Evolutionary conservation across 2,797 vertebrate species (phyloP), one percentile per base, ranked within the genome.

Genomic region (Melanotaenia maccullochi): DNA sequence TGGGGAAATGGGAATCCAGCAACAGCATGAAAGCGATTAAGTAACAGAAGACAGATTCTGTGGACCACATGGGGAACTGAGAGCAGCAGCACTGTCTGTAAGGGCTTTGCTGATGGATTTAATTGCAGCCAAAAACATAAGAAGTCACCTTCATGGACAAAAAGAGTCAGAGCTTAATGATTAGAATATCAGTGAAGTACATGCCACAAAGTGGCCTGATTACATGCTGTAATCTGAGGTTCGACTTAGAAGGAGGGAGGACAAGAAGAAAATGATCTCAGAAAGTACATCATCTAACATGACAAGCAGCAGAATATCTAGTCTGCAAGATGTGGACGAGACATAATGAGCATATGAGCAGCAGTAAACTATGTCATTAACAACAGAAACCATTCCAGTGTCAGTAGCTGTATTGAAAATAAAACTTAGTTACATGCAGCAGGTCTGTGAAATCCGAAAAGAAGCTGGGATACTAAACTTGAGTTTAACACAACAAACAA

Each of bases 111-210:
- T 69, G 73, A 68, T 61, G 82, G 83, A 83, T 89, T 86, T 89
- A 84, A 82, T 67, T 75, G 65, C 66, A 81, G 75, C 59, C 51
- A 75, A 69, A 83, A 68, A 90, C 65, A 79, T 73, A 66, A 44
- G 32, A 67, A 85, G 87, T 88, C 87, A 86, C 88, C 87, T 91
- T 89, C 79, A 90, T 52, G 57, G 47, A 81, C 69, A 88, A 89
- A 89, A 89, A 74, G 77, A 85, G 78, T 59, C 38, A 66, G 69
- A 82, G 85, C 83, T 90, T 83, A 81, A 78, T 42, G 40, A 76
- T 76, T 36, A 69, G 60, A 60, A 74, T 85, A 85, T 85, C 79
- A 69, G 67, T 74, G 71, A 64, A 84, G 75, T 85, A 58, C 55
- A 77, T 25, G 56, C 66, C 71, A 24, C n/a, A 63, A 81, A 81